Conservation (phyloP, 2,888 invertebrate genomes). For the Bimastos eiseni region DNA sequence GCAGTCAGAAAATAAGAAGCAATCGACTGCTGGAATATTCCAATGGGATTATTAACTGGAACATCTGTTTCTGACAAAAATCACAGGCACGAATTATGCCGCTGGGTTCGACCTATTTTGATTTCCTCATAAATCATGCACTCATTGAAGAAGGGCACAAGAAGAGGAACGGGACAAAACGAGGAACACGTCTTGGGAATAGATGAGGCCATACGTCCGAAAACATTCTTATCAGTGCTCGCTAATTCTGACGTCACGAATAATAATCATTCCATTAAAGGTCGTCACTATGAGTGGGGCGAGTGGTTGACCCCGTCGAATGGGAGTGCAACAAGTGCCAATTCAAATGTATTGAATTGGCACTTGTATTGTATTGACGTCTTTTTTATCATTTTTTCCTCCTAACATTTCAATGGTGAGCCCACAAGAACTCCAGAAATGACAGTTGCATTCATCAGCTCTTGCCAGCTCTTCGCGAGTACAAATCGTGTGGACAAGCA, state of each 20-base stretch:
- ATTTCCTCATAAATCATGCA: not conserved
- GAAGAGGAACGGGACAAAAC: not conserved
- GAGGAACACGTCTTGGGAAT: not conserved
- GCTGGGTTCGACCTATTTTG: not conserved
- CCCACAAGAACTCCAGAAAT: no score
- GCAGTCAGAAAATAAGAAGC: not conserved
- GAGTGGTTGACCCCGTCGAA: no score
- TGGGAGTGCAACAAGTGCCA: no score
- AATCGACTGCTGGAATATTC: not conserved
- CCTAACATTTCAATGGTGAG: no score
- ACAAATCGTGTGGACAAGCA: no score
- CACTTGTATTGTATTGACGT: no score
- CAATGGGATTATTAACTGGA: not conserved
- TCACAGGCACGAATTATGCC: not conserved
- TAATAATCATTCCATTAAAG: not conserved
- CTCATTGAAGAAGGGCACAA: not conserved
- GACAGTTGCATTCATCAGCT: no score
- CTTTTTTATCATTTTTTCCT: no score
- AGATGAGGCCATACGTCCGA: not conserved
- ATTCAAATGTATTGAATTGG: no score
- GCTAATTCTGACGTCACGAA: not conserved
- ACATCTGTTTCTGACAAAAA: not conserved
- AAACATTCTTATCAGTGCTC: not conserved
- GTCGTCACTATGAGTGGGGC: no score
- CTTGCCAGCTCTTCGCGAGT: no score